Conservation (phyloP, 2,113 vertebrate species). For the Phalacrocorax carbo region DNA sequence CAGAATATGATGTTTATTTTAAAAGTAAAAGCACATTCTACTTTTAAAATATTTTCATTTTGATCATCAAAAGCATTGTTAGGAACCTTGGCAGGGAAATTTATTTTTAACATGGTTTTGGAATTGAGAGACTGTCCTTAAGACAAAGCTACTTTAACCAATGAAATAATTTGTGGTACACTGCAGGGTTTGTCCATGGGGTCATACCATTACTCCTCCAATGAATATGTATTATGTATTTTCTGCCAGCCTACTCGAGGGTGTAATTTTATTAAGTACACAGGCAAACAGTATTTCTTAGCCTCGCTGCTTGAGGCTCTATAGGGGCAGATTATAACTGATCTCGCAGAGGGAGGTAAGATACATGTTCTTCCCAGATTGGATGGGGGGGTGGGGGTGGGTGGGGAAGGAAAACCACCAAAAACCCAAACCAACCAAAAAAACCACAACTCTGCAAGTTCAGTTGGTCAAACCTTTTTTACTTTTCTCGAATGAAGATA, state of each 20-base stretch:
- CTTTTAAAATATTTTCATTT: not conserved
- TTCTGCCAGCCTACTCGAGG: not conserved
- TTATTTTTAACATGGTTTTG: not conserved
- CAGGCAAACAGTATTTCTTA: not conserved
- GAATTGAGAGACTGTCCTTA: not conserved
- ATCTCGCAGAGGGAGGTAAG: not conserved
- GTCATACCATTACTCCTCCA: not conserved
- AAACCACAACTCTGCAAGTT: not conserved
- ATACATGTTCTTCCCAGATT: fast-evolving
- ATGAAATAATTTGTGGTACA: not conserved
- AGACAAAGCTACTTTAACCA: conserved; percentile 2
- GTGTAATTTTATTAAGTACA: not conserved
- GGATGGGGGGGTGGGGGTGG: too few relatives aligned
- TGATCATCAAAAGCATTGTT: not conserved
- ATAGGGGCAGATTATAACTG: not conserved
- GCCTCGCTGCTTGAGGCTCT: not conserved
- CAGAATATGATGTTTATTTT: not conserved
- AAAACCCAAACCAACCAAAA: not conserved
- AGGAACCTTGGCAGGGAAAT: not conserved
- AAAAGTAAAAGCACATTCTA: not conserved
- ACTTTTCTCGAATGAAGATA: not conserved
- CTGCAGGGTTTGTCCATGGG: not conserved
- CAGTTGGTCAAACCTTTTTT: not conserved
- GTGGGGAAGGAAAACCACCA: too few relatives aligned
- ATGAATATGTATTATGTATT: not conserved